Evolutionary conservation across 2,113 vertebrate species (phyloP), one percentile per base, ranked within the genome.

Genomic region (Microtus ochrogaster): DNA sequence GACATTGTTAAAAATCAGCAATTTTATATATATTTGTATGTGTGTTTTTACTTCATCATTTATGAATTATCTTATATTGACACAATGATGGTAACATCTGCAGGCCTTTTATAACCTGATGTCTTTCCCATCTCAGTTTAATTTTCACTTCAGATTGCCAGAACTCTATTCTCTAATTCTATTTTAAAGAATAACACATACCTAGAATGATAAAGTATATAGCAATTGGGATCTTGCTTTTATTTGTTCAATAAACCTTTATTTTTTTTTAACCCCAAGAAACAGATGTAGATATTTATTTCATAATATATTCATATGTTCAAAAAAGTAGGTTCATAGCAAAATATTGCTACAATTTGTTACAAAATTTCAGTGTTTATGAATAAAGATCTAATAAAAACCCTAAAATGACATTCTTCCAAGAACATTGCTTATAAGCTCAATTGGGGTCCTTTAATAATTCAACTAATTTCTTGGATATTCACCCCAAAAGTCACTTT

Each of bases 221-320:
- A 68, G 88, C 16, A 30, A 30, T 44, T 30, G 26, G 17, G 36
- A 61, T 58, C 33, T 2, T 66, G 12, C n/a, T 5, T 82, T 86
- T 74, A 41, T 85, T 55, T 22, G 70, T 9, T 77, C 82, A 82
- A 58, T 82, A 82, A 61, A 39, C 17, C 22, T 58, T 81, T 55
- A 55, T 28, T 58, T 58, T 58, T 58, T 58, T 82, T 58, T 61
- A 84, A 91, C 26, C 9, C 82, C 61, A 24, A 91, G 77, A 90
- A 96, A 83, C 61, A 93, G 36, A 91, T 58, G 52, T 73, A 66
- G 88, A 47, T 58, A 1, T 89, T 41, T 84, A 81, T 77, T 91
- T 86, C 39, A 24, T 73, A 33, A 91, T 68, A 22, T 17, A 36
- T 14, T 68, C 41, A 86, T 68, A 84, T 88, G 21, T 95, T 95